Percentiles rank a stretch among this genome's conserved stretches.
phyloP scores from a whole-genome alignment of 2,797 vertebrate genomes.

The Amniataba percoides region DNA sequence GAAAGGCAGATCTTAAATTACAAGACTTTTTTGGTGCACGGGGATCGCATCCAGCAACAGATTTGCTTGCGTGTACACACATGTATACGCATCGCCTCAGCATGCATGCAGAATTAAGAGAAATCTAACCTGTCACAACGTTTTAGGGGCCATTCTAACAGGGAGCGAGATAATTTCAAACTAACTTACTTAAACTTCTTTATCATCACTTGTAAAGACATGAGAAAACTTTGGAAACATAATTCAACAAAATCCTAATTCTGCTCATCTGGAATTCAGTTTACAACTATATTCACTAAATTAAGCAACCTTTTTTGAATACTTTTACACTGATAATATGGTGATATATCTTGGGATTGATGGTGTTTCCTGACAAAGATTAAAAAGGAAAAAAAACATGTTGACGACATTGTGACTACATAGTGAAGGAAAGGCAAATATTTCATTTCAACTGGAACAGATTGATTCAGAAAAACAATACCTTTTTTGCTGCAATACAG shows the following conservation, averaged over 20 bases:
- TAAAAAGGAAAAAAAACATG: too few species aligned
- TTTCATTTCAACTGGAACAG: background rate
- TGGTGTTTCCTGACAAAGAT: background rate
- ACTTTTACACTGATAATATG: background rate
- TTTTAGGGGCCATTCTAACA: background rate
- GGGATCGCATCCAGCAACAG: constrained; percentile 23
- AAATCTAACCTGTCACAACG: background rate
- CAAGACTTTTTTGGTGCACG: constrained; percentile 26
- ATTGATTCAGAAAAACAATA: background rate
- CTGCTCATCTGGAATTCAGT: background rate
- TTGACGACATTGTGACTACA: background rate
- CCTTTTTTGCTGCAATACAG: background rate
- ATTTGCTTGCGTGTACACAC: constrained; percentile 15
- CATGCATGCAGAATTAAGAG: background rate
- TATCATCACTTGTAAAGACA: background rate
- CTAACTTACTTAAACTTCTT: background rate
- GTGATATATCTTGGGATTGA: background rate
- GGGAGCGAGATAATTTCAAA: background rate
- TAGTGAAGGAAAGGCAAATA: background rate
- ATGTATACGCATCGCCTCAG: constrained; percentile 10
- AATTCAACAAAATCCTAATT: background rate
- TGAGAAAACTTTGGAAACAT: background rate
- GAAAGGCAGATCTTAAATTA: constrained; percentile 61
- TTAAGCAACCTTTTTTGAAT: background rate
- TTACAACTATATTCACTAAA: background rate